Conservation (phyloP, 1,140 invertebrate genomes). For the Dendroctonus ponderosae region DNA sequence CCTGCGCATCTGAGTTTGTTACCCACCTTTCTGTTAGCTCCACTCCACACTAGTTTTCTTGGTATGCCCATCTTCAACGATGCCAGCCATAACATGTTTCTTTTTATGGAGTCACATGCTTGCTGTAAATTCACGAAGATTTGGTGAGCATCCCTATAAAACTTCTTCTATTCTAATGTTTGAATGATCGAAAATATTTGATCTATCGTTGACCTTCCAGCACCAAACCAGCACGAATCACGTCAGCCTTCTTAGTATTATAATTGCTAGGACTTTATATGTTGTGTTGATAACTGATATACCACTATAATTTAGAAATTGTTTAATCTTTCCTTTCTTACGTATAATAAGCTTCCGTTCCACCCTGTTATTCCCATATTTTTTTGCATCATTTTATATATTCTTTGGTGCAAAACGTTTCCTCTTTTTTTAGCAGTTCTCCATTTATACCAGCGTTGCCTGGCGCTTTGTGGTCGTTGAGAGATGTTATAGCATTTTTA, state of each 20-base stretch:
- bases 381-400: too few species aligned
- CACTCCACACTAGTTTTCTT: conserved; percentile 2
- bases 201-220: not conserved
- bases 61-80: not conserved
- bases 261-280: conserved; percentile 6
- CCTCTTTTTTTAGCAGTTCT: too few species aligned
- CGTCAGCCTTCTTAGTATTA: not conserved
- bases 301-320: not conserved
- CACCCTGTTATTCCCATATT: not conserved
- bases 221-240: not conserved
- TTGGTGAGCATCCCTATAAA: not conserved
- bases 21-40: conserved; percentile 1
- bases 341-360: not conserved
- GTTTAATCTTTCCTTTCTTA: not conserved
- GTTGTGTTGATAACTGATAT: conserved; percentile 1
- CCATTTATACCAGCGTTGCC: too few species aligned
- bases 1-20: not conserved
- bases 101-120: not conserved
- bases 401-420: too few species aligned
- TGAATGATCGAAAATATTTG: not conserved
- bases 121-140: conserved; percentile 5
- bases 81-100: not conserved
- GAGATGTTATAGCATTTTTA: too few species aligned
- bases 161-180: not conserved
- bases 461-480: too few species aligned